These are phyloP conservation scores for Manduca sexta DNA, from an alignment of 1,140 invertebrate species.

Conservation along the genomic window DNA sequence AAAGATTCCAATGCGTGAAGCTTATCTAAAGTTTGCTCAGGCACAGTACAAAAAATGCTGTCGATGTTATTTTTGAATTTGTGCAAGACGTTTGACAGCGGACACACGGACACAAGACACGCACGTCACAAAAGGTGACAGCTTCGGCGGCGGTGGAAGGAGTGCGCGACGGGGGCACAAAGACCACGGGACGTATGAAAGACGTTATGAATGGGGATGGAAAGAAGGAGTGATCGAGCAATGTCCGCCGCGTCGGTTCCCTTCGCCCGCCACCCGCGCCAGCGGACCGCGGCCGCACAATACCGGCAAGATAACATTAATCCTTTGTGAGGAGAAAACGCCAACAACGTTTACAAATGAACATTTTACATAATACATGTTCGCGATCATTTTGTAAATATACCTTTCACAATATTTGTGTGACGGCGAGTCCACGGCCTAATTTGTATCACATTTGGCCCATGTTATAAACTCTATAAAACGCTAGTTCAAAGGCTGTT, in stretches of 20 bases:
- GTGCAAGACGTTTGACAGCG: slow-evolving; percentile 69
- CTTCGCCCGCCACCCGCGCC: slow-evolving; percentile 7
- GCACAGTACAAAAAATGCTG: slow-evolving; percentile 50
- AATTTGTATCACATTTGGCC: no score
- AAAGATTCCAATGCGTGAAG: slow-evolving; percentile 57
- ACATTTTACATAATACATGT: slow-evolving; percentile 18
- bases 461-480: no score
- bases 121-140: slow-evolving; percentile 62
- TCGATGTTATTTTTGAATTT: slow-evolving; percentile 71
- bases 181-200: slow-evolving; percentile 50
- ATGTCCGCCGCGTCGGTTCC: slow-evolving; percentile 17
- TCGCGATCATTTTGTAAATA: slow-evolving; percentile 6
- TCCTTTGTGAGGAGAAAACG: slow-evolving; percentile 26
- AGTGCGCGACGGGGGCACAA: slow-evolving; percentile 40
- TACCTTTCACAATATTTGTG: no score
- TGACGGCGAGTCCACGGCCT: no score
- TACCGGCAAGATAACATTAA: slow-evolving; percentile 27
- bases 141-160: slow-evolving; percentile 36
- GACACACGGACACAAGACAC: slow-evolving; percentile 30
- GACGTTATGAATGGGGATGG: slow-evolving; percentile 60
- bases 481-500: no score
- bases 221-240: slow-evolving; percentile 64
- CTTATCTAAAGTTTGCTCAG: slow-evolving; percentile 67
- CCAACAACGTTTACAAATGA: slow-evolving; percentile 17
- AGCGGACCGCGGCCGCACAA: slow-evolving; percentile 16